These are phyloP conservation scores for Rhinoderma darwinii DNA, from an alignment of 2,113 vertebrate genomes.

Conservation along the genomic window DNA sequence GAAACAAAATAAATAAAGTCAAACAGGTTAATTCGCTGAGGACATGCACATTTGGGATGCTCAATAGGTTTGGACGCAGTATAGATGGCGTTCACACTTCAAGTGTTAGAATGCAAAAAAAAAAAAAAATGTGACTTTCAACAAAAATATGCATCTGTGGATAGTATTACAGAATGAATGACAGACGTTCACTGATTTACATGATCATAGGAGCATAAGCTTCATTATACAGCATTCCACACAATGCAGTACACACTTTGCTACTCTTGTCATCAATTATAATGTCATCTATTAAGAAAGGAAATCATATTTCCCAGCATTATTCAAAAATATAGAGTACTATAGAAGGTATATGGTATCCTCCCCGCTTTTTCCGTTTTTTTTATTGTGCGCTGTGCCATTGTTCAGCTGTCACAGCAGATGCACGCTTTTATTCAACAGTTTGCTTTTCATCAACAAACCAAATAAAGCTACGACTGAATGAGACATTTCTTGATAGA, in stretches of 20 bases:
- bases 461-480: slow-evolving; percentile 14
- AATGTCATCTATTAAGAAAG: background rate
- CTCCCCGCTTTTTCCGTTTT: background rate
- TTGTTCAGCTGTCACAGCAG: slow-evolving; percentile 33
- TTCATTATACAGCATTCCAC: background rate
- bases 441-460: background rate
- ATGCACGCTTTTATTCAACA: slow-evolving; percentile 9
- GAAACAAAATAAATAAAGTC: too few species aligned
- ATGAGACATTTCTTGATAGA: slow-evolving; percentile 27
- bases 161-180: too few species aligned
- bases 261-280: background rate
- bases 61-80: too few species aligned
- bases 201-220: background rate
- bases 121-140: too few species aligned
- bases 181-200: too few species aligned
- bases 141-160: too few species aligned
- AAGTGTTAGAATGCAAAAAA: too few species aligned
- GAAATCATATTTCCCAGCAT: background rate
- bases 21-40: too few species aligned
- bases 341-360: background rate
- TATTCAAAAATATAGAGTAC: background rate
- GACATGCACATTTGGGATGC: too few species aligned
- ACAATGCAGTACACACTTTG: background rate
- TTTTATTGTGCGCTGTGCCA: slow-evolving; percentile 40
- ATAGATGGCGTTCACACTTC: too few species aligned